phyloP scores from a whole-genome alignment of 1,140 invertebrate genomes.

The Papilio polytes region DNA sequence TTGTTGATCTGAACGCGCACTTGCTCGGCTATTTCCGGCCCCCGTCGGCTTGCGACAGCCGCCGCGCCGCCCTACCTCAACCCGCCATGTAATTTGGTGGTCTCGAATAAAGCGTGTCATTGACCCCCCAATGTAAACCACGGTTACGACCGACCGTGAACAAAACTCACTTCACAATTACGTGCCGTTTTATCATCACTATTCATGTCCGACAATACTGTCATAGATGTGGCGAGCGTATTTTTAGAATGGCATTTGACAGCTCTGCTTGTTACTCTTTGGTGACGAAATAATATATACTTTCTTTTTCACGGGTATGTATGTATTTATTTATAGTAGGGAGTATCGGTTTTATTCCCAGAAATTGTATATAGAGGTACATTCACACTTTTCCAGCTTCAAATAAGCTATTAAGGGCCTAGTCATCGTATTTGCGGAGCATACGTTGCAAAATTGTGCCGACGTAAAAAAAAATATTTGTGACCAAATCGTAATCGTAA shows the following conservation, averaged over 20 bases:
- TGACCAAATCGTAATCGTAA: too few species aligned
- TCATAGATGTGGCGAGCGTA: neutral
- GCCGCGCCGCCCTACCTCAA: conserved; percentile 30
- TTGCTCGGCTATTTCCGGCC: conserved; percentile 23
- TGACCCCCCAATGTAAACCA: conserved; percentile 29
- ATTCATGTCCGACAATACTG: conserved; percentile 2
- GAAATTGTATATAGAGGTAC: too few species aligned
- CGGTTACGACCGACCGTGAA: conserved; percentile 19
- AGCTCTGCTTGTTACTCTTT: neutral
- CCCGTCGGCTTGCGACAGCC: conserved; percentile 1
- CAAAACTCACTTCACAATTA: conserved; percentile 24
- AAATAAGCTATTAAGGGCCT: too few species aligned
- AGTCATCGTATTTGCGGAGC: too few species aligned
- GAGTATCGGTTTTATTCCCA: neutral
- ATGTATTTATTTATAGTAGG: neutral
- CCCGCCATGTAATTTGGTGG: conserved; percentile 28
- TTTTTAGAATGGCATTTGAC: conserved; percentile 1
- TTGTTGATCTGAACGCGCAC: conserved; percentile 12
- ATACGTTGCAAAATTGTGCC: too few species aligned
- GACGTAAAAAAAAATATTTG: too few species aligned
- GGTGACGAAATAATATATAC: neutral
- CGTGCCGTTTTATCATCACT: conserved; percentile 23
- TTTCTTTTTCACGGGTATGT: neutral
- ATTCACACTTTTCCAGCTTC: too few species aligned
- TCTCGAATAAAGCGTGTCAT: conserved; percentile 21